These are phyloP conservation scores for Orthosia incerta DNA, from an alignment of 2,888 invertebrate species.

Conservation along the genomic window DNA sequence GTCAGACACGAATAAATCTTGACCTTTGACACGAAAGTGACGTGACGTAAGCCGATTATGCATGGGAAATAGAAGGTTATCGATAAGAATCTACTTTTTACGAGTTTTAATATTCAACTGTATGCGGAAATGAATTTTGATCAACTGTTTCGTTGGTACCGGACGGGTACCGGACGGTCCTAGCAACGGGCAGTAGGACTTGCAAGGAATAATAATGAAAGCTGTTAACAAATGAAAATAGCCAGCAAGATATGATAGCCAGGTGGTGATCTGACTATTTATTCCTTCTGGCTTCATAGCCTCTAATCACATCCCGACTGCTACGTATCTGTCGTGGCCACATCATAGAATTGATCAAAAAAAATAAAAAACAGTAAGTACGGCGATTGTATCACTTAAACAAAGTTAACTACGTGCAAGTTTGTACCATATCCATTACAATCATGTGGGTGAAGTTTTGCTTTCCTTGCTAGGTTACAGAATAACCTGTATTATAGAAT, in stretches of 20 bases:
- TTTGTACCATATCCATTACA: too few relatives aligned
- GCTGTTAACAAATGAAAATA: neutral
- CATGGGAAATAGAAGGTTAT: constrained; percentile 21
- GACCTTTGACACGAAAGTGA: constrained; percentile 45
- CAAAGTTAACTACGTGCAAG: too few relatives aligned
- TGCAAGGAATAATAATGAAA: constrained; percentile 31
- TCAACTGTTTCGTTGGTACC: neutral
- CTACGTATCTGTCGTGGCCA: too few relatives aligned
- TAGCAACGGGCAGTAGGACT: constrained; percentile 1
- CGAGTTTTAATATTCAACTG: neutral
- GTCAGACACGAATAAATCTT: constrained; percentile 34
- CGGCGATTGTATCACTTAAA: too few relatives aligned
- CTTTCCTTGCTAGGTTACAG: too few relatives aligned
- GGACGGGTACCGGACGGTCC: too few relatives aligned
- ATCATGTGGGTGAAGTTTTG: too few relatives aligned
- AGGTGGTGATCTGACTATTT: too few relatives aligned
- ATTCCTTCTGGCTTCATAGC: neutral
- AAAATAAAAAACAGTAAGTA: too few relatives aligned
- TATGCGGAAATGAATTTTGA: constrained; percentile 25
- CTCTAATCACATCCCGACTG: neutral
- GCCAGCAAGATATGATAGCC: too few relatives aligned
- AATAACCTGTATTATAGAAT: too few relatives aligned
- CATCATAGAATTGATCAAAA: too few relatives aligned
- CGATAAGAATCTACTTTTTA: constrained; percentile 14
- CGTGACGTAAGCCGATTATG: constrained; percentile 24